Evolutionary conservation across 1,140 invertebrate genomes (phyloP), one percentile per base, ranked within the genome.

Genomic region (Drosophila ironensis): DNA sequence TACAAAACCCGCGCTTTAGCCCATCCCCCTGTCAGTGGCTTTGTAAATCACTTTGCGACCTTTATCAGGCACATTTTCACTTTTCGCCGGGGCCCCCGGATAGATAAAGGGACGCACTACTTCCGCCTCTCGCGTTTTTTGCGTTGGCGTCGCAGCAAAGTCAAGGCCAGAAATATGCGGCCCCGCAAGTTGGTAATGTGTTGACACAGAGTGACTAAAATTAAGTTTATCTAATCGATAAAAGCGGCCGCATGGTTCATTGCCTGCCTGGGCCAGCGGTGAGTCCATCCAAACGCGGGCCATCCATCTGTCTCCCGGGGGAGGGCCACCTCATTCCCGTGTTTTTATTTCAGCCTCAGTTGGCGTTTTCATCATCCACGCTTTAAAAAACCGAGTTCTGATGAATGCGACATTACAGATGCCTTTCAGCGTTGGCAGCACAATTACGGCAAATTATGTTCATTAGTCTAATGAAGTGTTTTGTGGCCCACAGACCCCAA

Each of bases 161-260:
- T 78, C 78, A 77, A 82, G 78, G 73, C 12, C 69, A 72, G 5
- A 25, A 50, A 30, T 7, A 16, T 16, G 30, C 19, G 33, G 16
- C 22, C 33, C 24, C 12, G 40, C 25, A 54, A 38, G 61, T 67
- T 28, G 17, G 16, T 40, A 71, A 48, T 72, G 47, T 78, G 68
- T 73, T 59, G 45, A 66, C 45, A 66, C 45, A 60, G 35, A 52
- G 33, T 35, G 78, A 78, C 80, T 84, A 84, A 86, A 84, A 86
- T 84, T 86, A 86, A 80, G 72, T 75, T 86, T 86, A 86, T 86
- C 80, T 86, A 86, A 86, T 86, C 80, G 80, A 86, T 86, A 72
- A 60, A 48, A 63, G 38, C 57, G 57, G 27, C 48, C 30, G 48
- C 63, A 68, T 73, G 71, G 71, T 69, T 66, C 53, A 51, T 30